Percentiles rank a stretch among this genome's conserved stretches.
phyloP scores from a whole-genome alignment of 2,888 invertebrate species.

The Drosophila macrothrix region DNA sequence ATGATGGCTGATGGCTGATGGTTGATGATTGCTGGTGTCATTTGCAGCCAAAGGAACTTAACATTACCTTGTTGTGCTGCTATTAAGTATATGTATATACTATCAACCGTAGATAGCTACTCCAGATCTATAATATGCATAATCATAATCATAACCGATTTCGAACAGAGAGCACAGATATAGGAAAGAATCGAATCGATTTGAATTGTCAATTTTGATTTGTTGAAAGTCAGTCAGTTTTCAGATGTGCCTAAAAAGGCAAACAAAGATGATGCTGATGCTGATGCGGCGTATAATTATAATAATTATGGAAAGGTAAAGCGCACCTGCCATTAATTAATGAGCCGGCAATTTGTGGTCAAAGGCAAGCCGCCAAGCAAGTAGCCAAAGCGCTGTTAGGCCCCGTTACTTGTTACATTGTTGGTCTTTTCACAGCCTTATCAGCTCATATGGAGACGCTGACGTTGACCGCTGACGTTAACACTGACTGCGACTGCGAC shows the following conservation, averaged over 20 bases:
- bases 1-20: not conserved
- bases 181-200: slow-evolving; percentile 13
- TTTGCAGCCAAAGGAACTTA: slow-evolving; percentile 7
- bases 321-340: slow-evolving; percentile 47
- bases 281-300: slow-evolving; percentile 9
- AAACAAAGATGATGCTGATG: slow-evolving; percentile 6
- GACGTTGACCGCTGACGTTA: slow-evolving; percentile 15
- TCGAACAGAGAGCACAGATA: not conserved
- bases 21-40: not conserved
- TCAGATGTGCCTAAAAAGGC: slow-evolving; percentile 2
- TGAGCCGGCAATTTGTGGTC: slow-evolving; percentile 52
- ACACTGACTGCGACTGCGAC: slow-evolving; percentile 1
- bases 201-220: slow-evolving; percentile 13
- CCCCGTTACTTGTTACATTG: slow-evolving; percentile 55
- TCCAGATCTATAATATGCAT: not conserved
- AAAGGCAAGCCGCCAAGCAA: slow-evolving; percentile 5
- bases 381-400: slow-evolving; percentile 3
- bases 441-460: slow-evolving; percentile 39
- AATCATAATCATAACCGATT: not conserved
- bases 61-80: not conserved
- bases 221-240: slow-evolving; percentile 32
- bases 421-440: slow-evolving; percentile 45
- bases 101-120: not conserved
- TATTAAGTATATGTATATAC: not conserved
- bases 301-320: slow-evolving; percentile 17